Percentiles rank a stretch among this genome's conserved stretches.
phyloP scores from a whole-genome alignment of 2,888 invertebrate genomes.

The Eilema sororculum region DNA sequence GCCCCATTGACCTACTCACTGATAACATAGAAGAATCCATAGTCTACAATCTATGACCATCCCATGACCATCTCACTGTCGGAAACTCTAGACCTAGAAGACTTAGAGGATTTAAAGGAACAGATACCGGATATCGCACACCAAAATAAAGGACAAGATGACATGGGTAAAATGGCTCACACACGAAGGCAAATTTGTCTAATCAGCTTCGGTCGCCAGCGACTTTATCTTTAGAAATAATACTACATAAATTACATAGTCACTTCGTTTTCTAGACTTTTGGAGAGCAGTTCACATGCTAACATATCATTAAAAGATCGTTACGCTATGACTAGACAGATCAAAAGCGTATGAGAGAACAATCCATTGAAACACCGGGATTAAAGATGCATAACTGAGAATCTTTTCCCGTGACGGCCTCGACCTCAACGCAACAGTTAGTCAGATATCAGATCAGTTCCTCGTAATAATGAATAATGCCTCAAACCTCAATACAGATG shows the following conservation, averaged over 20 bases:
- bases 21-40: too few relatives aligned
- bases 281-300: not conserved
- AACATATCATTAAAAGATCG: constrained; percentile 25
- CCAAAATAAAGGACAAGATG: too few relatives aligned
- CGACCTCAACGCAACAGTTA: constrained; percentile 68
- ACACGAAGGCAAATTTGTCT: too few relatives aligned
- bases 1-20: too few relatives aligned
- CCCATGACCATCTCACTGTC: too few relatives aligned
- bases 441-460: constrained; percentile 67
- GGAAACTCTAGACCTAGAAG: too few relatives aligned
- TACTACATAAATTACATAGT: not conserved
- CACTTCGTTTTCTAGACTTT: not conserved
- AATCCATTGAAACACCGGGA: constrained; percentile 61
- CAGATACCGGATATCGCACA: too few relatives aligned
- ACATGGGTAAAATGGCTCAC: too few relatives aligned
- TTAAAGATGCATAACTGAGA: constrained; percentile 70
- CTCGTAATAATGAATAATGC: constrained; percentile 69
- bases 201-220: too few relatives aligned
- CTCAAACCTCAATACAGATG: constrained; percentile 46
- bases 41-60: too few relatives aligned
- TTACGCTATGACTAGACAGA: constrained; percentile 20
- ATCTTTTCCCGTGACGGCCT: constrained; percentile 82
- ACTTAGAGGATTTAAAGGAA: too few relatives aligned
- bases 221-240: too few relatives aligned
- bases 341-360: constrained; percentile 49